Conservation (phyloP, 2,797 vertebrate species). For the Echeneis naucrates region DNA sequence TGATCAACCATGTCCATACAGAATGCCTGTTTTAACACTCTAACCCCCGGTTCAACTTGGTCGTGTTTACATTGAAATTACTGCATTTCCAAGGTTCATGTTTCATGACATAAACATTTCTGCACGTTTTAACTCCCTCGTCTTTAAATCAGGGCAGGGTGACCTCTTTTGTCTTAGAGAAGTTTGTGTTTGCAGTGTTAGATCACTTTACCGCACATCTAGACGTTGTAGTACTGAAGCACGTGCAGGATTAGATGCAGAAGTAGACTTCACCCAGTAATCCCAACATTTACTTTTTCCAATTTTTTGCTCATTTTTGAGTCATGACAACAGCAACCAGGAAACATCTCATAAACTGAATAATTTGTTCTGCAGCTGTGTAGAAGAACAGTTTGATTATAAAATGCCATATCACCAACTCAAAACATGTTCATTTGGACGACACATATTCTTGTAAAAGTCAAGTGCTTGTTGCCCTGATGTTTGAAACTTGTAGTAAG, state of each 20-base stretch:
- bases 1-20: slow-evolving; percentile 13
- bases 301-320: not conserved
- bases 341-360: slow-evolving; percentile 12
- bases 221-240: not conserved
- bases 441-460: not conserved
- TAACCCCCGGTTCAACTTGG: slow-evolving; percentile 47
- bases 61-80: slow-evolving; percentile 50
- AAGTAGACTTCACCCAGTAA: not conserved
- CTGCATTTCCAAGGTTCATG: slow-evolving; percentile 37
- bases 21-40: slow-evolving; percentile 41
- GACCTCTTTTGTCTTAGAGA: slow-evolving; percentile 7
- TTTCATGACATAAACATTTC: slow-evolving; percentile 56
- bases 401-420: not conserved
- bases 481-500: not conserved
- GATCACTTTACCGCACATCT: slow-evolving; percentile 52
- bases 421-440: not conserved
- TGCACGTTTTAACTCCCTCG: slow-evolving; percentile 45
- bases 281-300: slow-evolving; percentile 2
- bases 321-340: not conserved
- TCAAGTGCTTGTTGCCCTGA: not conserved
- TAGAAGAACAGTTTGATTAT: not conserved
- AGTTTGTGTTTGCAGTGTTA: slow-evolving; percentile 36
- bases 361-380: not conserved
- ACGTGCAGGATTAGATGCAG: slow-evolving; percentile 2
- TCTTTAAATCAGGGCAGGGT: slow-evolving; percentile 1